These are phyloP conservation scores for Sciaenops ocellatus DNA, from an alignment of 2,797 vertebrate genomes.

Conservation along the genomic window DNA sequence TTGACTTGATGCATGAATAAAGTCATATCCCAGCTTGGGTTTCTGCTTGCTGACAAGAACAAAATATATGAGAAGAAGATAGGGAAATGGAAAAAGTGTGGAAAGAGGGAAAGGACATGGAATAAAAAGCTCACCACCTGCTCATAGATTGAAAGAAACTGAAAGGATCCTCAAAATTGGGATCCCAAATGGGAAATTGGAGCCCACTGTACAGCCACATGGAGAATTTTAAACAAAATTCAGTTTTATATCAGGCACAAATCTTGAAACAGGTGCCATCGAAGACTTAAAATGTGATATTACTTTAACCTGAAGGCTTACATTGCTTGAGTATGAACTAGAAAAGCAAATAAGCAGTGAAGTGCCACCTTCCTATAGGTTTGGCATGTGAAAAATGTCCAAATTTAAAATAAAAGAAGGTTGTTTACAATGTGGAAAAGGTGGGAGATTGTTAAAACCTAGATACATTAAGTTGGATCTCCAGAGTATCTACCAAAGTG, in stretches of 20 bases:
- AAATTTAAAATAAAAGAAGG: not conserved
- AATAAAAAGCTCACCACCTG: constrained; percentile 39
- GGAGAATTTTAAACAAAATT: constrained; percentile 23
- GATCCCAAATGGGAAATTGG: not conserved
- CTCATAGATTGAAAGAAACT: constrained; percentile 4
- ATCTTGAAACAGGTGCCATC: not conserved
- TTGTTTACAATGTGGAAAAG: constrained; percentile 3
- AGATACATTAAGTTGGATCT: constrained; percentile 22
- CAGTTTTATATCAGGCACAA: constrained; percentile 6
- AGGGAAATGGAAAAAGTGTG: constrained; percentile 22
- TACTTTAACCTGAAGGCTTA: not conserved
- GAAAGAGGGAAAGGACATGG: constrained; percentile 7
- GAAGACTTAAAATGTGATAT: not conserved
- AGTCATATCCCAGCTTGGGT: constrained; percentile 48
- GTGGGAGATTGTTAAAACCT: constrained; percentile 2
- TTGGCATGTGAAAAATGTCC: not conserved
- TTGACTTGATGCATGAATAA: constrained; percentile 45
- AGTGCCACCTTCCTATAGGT: not conserved
- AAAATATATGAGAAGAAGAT: constrained; percentile 24
- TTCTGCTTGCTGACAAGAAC: constrained; percentile 55
- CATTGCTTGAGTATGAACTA: constrained; percentile 3
- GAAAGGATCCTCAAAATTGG: not conserved
- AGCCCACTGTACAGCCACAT: not conserved
- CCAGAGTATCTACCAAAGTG: constrained; percentile 28
- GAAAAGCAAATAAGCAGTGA: constrained; percentile 5